phyloP scores from a whole-genome alignment of 2,113 vertebrate species.

The Madoqua kirkii region DNA sequence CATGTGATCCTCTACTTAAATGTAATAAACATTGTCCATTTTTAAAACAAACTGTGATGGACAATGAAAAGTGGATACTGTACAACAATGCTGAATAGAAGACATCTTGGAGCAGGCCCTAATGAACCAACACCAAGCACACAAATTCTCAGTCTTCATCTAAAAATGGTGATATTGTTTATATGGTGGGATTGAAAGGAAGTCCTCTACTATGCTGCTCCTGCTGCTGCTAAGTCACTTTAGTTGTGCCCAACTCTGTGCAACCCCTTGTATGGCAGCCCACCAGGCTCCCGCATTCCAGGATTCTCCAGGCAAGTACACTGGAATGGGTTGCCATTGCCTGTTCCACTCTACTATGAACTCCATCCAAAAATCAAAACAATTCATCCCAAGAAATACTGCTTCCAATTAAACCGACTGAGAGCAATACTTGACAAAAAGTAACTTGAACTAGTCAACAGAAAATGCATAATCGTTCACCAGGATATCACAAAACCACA shows the following conservation, averaged over 20 bases:
- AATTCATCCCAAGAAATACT: neutral
- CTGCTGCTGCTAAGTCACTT: neutral
- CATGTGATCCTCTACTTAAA: neutral
- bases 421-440: neutral
- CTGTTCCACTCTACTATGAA: neutral
- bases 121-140: neutral
- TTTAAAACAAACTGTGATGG: neutral
- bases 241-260: neutral
- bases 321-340: neutral
- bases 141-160: neutral
- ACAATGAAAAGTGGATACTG: neutral
- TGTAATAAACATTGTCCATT: neutral
- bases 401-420: neutral
- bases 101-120: neutral
- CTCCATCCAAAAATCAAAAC: neutral
- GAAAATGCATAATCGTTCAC: neutral
- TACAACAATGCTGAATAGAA: neutral
- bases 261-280: fast-evolving
- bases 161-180: neutral
- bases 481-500: neutral
- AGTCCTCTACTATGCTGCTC: neutral
- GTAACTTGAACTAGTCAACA: neutral
- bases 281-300: neutral
- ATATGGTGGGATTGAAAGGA: neutral
- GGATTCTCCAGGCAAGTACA: no score